Conservation (phyloP, 2,888 invertebrate genomes). For the Drosophila falleni region DNA sequence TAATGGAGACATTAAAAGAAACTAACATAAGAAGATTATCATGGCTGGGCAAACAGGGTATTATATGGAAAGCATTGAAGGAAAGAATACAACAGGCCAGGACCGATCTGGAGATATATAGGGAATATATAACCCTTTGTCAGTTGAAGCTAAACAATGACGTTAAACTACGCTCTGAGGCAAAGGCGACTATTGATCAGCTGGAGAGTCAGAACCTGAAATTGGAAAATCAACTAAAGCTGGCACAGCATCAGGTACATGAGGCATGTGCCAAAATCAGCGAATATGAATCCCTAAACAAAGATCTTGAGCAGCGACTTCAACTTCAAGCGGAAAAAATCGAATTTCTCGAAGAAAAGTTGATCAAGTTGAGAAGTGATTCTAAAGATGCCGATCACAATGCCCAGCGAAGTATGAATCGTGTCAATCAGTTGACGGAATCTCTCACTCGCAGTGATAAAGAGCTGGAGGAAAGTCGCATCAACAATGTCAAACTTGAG, state of each 20-base stretch:
- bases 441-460: constrained; percentile 16
- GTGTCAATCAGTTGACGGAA: constrained; percentile 5
- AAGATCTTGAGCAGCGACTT: constrained; percentile 21
- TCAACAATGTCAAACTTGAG: constrained; percentile 20
- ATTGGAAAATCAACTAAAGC: constrained; percentile 5
- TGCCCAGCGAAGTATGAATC: constrained; percentile 15
- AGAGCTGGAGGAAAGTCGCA: constrained; percentile 19
- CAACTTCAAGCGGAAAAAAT: constrained; percentile 29
- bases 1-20: not conserved
- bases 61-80: constrained; percentile 23
- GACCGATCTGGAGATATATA: constrained; percentile 21
- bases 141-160: constrained; percentile 12
- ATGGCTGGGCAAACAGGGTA: not conserved
- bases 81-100: constrained; percentile 18
- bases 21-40: not conserved
- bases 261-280: constrained; percentile 12
- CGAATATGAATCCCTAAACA: constrained; percentile 7
- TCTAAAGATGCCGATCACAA: constrained; percentile 23
- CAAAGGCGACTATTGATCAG: constrained; percentile 7
- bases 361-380: constrained; percentile 10
- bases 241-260: not conserved
- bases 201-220: not conserved
- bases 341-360: constrained; percentile 24
- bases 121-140: constrained; percentile 14
- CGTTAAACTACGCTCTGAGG: not conserved